Evolutionary conservation across 1,140 invertebrate species (phyloP).

Genomic region (Diuraphis noxia): DNA sequence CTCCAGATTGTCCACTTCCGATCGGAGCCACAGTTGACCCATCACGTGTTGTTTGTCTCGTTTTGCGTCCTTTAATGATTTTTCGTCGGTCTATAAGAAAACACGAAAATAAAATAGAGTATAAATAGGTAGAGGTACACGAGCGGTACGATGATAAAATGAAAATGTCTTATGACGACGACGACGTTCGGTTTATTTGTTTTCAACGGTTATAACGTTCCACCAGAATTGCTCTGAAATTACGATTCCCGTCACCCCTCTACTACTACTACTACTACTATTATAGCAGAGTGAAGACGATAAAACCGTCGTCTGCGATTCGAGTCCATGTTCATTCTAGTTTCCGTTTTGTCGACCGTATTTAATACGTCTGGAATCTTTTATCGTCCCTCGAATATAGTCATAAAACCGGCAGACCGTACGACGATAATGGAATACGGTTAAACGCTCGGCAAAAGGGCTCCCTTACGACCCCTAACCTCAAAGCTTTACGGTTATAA

Average conservation of each 20-base stretch:
- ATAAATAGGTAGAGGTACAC: constrained; percentile 19
- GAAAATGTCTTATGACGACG: constrained; percentile 37
- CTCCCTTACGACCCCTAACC: constrained; percentile 44
- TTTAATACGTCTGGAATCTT: constrained; percentile 53
- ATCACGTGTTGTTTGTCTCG: constrained; percentile 60
- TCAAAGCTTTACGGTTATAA: constrained; percentile 53
- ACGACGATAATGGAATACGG: constrained; percentile 52
- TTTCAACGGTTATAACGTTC: constrained; percentile 30
- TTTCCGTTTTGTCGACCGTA: constrained; percentile 53
- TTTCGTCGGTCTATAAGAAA: constrained; percentile 29
- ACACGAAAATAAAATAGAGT: constrained; percentile 8
- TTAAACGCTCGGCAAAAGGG: constrained; percentile 50
- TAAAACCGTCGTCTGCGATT: constrained; percentile 49
- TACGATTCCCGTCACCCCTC: neutral
- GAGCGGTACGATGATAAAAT: neutral
- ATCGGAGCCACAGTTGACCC: constrained; percentile 76
- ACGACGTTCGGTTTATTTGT: constrained; percentile 23
- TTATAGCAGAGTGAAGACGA: neutral
- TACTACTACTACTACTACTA: neutral
- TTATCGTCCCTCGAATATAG: constrained; percentile 50
- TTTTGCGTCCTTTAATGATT: constrained; percentile 21
- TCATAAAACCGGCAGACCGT: constrained; percentile 52
- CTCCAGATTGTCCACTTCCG: constrained; percentile 74
- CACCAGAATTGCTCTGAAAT: constrained; percentile 19
- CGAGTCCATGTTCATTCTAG: constrained; percentile 46